Evolutionary conservation across 2,888 invertebrate genomes (phyloP).

Genomic region (Chrysomela aeneicollis): DNA sequence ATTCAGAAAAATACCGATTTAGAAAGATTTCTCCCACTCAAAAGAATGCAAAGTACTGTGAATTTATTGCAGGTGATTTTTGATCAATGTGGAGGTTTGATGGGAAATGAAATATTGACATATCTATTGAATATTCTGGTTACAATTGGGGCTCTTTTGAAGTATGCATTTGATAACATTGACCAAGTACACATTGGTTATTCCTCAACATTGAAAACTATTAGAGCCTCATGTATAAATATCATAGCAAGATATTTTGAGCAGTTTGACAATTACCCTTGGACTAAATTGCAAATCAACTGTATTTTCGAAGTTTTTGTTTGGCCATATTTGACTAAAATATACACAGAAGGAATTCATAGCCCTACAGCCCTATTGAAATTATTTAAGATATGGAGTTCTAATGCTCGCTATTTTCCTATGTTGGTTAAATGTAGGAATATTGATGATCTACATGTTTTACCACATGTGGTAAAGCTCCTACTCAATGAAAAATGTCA

Average conservation of each 20-base stretch:
- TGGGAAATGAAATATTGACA: constrained; percentile 72
- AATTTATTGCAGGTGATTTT: constrained; percentile 78
- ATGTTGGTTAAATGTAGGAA: constrained; percentile 71
- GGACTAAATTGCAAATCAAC: constrained; percentile 74
- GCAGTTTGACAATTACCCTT: constrained; percentile 79
- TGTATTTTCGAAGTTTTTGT: constrained; percentile 80
- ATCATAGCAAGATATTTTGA: constrained; percentile 78
- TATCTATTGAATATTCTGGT: constrained; percentile 77
- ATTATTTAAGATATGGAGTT: constrained; percentile 82
- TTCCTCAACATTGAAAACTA: constrained; percentile 69
- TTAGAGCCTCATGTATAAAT: constrained; percentile 70
- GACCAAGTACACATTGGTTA: constrained; percentile 71
- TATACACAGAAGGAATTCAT: constrained; percentile 82
- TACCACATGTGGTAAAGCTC: constrained; percentile 75
- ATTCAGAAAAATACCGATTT: constrained; percentile 66
- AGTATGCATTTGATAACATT: constrained; percentile 67
- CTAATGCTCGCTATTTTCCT: constrained; percentile 78
- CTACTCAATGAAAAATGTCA: constrained; percentile 75
- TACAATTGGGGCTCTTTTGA: constrained; percentile 72
- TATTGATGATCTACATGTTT: constrained; percentile 64
- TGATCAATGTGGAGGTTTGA: constrained; percentile 83
- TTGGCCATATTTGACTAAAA: constrained; percentile 79
- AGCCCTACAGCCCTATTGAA: constrained; percentile 84
- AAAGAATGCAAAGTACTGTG: constrained; percentile 77
- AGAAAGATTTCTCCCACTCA: constrained; percentile 68